phyloP scores from a whole-genome alignment of 2,888 invertebrate genomes.

The Nemapogon koenigi region DNA sequence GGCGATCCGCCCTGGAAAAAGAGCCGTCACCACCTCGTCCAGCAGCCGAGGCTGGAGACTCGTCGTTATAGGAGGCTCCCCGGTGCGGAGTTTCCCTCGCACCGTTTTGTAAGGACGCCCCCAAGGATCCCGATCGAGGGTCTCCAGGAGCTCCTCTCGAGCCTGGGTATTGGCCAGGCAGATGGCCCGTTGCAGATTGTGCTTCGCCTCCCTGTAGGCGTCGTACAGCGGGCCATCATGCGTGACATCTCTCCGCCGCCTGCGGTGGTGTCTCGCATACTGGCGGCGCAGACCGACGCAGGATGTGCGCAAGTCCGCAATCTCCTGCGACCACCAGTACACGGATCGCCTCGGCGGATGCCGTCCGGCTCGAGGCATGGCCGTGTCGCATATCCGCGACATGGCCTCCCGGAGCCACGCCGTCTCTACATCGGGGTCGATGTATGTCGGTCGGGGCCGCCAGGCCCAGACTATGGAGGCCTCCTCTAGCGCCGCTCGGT shows the following conservation, averaged over 20 bases:
- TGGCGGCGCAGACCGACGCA: constrained; percentile 1
- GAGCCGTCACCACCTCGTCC: constrained; percentile 1
- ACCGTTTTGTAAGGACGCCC: constrained; percentile 3
- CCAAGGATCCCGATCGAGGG: constrained; percentile 2
- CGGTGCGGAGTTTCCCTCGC: neutral
- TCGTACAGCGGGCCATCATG: neutral
- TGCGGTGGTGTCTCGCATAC: neutral
- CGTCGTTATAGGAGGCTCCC: neutral
- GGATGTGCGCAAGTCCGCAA: neutral
- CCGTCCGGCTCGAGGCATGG: constrained; percentile 14
- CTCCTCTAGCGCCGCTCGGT: constrained; percentile 11
- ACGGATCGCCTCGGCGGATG: neutral
- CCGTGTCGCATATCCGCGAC: constrained; percentile 15
- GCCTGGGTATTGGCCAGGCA: neutral
- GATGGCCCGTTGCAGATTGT: neutral
- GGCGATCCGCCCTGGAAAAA: neutral
- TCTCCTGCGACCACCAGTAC: constrained; percentile 3
- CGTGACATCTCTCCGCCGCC: neutral
- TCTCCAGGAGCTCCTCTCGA: constrained; percentile 2
- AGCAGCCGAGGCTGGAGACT: constrained; percentile 4
- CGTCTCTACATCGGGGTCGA: constrained; percentile 7
- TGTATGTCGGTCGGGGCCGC: neutral
- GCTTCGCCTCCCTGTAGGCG: neutral
- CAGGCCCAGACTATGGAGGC: constrained; percentile 13
- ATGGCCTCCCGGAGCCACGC: constrained; percentile 8